A percentile compares a stretch with the other conserved stretches of the same genome.
phyloP scores from a whole-genome alignment of 2,888 invertebrate species.

The Disparrhopalites patrizii region DNA sequence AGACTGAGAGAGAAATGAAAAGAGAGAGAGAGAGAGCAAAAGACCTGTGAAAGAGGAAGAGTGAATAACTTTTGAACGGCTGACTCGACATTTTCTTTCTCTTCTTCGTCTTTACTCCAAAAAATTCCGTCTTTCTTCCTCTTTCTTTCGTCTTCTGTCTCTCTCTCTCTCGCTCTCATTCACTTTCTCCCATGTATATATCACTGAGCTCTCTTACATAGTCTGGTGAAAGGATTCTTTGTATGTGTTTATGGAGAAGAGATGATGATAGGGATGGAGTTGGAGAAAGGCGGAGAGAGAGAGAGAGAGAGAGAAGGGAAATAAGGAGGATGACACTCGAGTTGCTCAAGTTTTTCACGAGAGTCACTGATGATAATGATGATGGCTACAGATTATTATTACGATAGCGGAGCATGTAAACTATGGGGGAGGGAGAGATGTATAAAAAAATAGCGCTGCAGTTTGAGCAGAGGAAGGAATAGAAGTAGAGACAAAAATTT shows the following conservation, averaged over 20 bases:
- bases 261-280: too few relatives aligned
- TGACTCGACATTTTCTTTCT: slow-evolving; percentile 17
- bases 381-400: slow-evolving; percentile 12
- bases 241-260: too few relatives aligned
- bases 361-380: slow-evolving; percentile 13
- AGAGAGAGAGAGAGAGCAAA: neutral
- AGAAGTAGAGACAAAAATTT: too few relatives aligned
- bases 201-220: too few relatives aligned
- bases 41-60: neutral
- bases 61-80: slow-evolving; percentile 20
- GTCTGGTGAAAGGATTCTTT: too few relatives aligned
- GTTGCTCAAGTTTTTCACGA: neutral
- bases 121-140: neutral
- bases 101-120: neutral
- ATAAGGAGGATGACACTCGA: slow-evolving; percentile 2
- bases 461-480: neutral
- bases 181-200: too few relatives aligned
- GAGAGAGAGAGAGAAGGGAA: too few relatives aligned
- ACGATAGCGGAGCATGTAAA: neutral
- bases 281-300: too few relatives aligned
- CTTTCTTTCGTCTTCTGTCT: neutral
- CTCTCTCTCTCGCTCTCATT: neutral
- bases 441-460: neutral
- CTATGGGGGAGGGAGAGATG: too few relatives aligned
- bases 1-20: neutral